Evolutionary conservation across 2,797 vertebrate genomes (phyloP).

Genomic region (Micrastur ruficollis): DNA sequence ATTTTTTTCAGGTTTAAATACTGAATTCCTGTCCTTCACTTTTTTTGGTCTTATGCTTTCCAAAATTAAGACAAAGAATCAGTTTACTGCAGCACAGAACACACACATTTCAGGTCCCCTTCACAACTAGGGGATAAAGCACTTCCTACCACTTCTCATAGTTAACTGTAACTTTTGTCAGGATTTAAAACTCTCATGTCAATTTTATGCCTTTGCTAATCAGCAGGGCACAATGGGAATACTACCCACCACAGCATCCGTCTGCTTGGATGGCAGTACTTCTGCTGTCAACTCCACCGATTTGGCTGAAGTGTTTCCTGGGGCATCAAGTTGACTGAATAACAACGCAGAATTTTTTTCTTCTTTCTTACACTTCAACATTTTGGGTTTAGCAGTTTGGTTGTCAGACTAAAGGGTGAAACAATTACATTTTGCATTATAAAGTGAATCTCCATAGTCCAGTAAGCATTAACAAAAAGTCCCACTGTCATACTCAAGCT

Average conservation of each 20-base stretch:
- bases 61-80: background rate
- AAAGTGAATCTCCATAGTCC: background rate
- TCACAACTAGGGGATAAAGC: background rate
- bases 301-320: background rate
- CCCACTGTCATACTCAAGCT: background rate
- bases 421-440: background rate
- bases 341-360: background rate
- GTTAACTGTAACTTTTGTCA: background rate
- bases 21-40: background rate
- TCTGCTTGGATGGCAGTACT: background rate
- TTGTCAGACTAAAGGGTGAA: background rate
- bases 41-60: background rate
- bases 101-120: background rate
- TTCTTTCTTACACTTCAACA: background rate
- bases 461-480: background rate
- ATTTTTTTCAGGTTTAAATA: background rate
- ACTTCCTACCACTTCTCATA: background rate
- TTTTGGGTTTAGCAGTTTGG: background rate
- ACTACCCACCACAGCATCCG: constrained; percentile 35
- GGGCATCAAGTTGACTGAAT: background rate
- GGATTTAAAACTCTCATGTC: background rate
- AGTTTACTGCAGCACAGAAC: background rate
- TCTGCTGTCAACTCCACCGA: background rate
- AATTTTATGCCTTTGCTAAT: background rate
- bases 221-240: background rate